phyloP scores from a whole-genome alignment of 1,140 invertebrate genomes.

The Saxidomus purpurata region DNA sequence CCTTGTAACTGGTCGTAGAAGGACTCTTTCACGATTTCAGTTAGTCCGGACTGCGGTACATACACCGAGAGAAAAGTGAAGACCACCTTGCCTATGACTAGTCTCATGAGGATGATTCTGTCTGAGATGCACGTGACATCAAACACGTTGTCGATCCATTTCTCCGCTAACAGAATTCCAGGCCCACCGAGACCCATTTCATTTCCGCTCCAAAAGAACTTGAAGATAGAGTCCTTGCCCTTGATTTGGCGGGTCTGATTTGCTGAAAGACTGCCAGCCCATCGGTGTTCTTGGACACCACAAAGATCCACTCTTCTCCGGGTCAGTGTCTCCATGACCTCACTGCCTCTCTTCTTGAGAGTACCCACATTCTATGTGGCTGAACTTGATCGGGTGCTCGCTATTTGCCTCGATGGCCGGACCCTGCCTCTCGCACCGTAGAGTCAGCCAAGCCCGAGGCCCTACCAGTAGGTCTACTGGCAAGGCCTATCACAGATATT shows the following conservation, averaged over 20 bases:
- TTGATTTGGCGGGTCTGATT: conserved; percentile 6
- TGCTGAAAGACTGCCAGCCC: neutral
- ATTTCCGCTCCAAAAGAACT: conserved; percentile 18
- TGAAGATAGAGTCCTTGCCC: conserved; percentile 8
- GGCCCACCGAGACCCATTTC: neutral
- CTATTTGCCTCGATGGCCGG: conserved; percentile 36
- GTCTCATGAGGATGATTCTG: conserved; percentile 14
- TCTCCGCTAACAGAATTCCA: conserved; percentile 2
- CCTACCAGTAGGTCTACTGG: neutral
- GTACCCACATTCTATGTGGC: neutral
- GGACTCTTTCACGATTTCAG: neutral
- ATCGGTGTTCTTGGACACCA: conserved; percentile 2
- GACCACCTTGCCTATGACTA: neutral
- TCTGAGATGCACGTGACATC: neutral
- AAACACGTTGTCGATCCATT: conserved; percentile 8
- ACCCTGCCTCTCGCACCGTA: conserved; percentile 44
- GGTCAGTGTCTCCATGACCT: conserved; percentile 39
- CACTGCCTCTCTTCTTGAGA: neutral
- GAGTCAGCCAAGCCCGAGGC: conserved; percentile 44
- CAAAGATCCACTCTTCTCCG: conserved; percentile 23
- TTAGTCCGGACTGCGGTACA: too few relatives aligned
- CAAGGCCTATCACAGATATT: neutral
- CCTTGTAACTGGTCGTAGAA: neutral
- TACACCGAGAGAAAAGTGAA: neutral
- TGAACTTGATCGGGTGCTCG: conserved; percentile 38